These are phyloP conservation scores for Scelioninae gen. 1 DNA, from an alignment of 2,888 invertebrate species.

Conservation along the genomic window DNA sequence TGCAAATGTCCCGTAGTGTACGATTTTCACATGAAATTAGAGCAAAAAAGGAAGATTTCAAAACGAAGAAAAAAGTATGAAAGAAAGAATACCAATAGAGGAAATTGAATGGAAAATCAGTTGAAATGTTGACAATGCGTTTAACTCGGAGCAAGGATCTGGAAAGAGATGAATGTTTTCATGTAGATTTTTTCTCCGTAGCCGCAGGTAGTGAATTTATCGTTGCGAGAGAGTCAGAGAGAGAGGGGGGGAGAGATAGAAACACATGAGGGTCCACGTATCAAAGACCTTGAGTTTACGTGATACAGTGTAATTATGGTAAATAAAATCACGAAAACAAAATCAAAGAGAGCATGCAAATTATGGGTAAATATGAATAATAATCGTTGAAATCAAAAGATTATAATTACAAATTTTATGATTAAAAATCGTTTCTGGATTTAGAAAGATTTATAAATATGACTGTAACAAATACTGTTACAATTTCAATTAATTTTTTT, in stretches of 20 bases:
- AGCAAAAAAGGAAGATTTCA: constrained; percentile 9
- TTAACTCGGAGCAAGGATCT: background rate
- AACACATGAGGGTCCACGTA: constrained; percentile 19
- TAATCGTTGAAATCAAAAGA: background rate
- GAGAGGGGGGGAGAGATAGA: no score
- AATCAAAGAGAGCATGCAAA: constrained; percentile 25
- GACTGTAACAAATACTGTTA: background rate
- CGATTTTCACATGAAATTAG: background rate
- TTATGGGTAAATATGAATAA: constrained; percentile 22
- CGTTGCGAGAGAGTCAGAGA: constrained; percentile 9
- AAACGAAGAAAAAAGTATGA: no score
- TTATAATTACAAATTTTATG: background rate
- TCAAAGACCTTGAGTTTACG: constrained; percentile 23
- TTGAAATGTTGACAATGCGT: background rate
- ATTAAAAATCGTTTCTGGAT: background rate
- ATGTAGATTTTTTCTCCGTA: constrained; percentile 7
- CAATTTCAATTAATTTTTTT: no score
- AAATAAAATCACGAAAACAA: constrained; percentile 28
- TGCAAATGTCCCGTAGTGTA: background rate
- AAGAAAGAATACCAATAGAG: no score
- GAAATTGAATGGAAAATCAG: background rate
- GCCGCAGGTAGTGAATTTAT: constrained; percentile 39
- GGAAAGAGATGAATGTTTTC: background rate
- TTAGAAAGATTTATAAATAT: background rate
- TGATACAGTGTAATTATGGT: constrained; percentile 36